A percentile compares a stretch with the other conserved stretches of the same genome.
Evolutionary conservation across 53 echinoderm and acorn worm species (phyloP).

Genomic region (Paelopatides confundens): DNA sequence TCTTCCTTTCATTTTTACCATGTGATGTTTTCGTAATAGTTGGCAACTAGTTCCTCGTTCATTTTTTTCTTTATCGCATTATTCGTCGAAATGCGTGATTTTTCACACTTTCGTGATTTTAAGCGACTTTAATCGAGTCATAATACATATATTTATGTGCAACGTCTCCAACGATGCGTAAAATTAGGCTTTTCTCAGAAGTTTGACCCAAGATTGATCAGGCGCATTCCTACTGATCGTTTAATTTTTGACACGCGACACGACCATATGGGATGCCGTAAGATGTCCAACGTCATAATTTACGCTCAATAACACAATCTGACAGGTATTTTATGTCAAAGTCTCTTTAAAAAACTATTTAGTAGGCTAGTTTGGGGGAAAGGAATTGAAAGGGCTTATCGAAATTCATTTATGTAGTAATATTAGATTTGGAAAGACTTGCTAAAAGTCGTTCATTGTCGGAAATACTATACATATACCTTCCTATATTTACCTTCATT

Average conservation of each 20-base stretch:
- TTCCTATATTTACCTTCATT: too few relatives aligned
- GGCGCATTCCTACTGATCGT: slow-evolving; percentile 9
- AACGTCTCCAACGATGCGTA: neutral
- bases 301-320: slow-evolving; percentile 27
- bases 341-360: slow-evolving; percentile 12
- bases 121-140: neutral
- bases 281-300: slow-evolving; percentile 32
- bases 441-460: neutral
- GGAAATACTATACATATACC: too few relatives aligned
- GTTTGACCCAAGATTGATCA: neutral
- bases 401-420: neutral
- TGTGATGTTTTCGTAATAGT: neutral
- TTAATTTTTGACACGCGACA: slow-evolving; percentile 39
- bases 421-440: neutral
- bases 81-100: neutral
- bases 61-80: neutral
- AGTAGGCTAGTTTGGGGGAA: neutral
- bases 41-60: neutral
- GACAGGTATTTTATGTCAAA: slow-evolving; percentile 37
- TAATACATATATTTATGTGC: neutral
- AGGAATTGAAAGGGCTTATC: neutral
- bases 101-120: slow-evolving; percentile 21
- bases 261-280: slow-evolving; percentile 31
- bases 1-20: neutral
- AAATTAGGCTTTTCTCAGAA: slow-evolving; percentile 30